Base-by-base conservation (phyloP, 2,888 invertebrate genomes). In the Cacoxenus indagator region DNA sequence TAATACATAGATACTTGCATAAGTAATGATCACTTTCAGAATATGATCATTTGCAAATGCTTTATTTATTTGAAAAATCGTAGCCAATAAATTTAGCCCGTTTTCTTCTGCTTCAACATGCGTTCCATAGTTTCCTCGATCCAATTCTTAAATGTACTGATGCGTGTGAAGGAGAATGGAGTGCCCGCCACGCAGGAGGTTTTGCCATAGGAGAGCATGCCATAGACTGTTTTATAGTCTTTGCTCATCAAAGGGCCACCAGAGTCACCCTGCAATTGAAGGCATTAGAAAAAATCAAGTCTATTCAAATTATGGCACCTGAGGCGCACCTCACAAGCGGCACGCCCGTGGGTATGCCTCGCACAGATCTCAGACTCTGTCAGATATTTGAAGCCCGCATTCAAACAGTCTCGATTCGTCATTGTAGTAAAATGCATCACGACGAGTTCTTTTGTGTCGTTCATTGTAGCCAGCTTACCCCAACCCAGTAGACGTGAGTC, bases 171-270 rank as follows among this genome's bases (percentile, higher is more conserved):
- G 4, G 79, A 83, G 67, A 67, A 84, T 0, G 77, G 70, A 48
- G 67, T 67, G 0, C 69, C 61, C 1, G 8, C n/a, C 51, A 51
- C 9, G 9, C 84, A 84, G 1, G 78, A 69, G 0, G 14, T 61
- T 11, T 77, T 73, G 17, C 86, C 86, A 68, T 87, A 87, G 0
- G 87, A 87, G 0, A 87, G 80, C 9, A 87, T 19, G 5, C 87
- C 88, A 6, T 81, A 77, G 11, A 85, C 71, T 3, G 62, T 46
- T 0, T 71, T 73, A 0, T 76, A 69, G 5, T 78, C 69, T 0
- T 64, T 55, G 67, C 78, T 78, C 0, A 86, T 71, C 37, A 87
- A 66, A n/a, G 87, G 86, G n/a, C 84, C 86, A 4, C 87, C 87
- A 1, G 87, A 87, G 67, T 87, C 87, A 22, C 87, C 87, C 87